phyloP scores from a whole-genome alignment of 2,888 invertebrate species.

The Chrysodeixis includens region DNA sequence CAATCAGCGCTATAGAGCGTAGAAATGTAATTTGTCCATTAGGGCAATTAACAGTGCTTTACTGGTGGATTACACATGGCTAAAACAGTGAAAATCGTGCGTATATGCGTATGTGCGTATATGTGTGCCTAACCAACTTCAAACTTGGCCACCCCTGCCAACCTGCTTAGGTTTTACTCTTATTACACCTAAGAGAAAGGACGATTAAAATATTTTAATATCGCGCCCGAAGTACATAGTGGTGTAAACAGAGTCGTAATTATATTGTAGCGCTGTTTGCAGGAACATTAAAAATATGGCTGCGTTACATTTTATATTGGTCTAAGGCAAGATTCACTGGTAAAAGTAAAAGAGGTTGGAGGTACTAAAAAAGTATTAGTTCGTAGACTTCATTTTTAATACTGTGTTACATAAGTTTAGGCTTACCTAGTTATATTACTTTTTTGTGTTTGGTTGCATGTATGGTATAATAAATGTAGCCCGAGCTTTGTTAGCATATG shows the following conservation, averaged over 20 bases:
- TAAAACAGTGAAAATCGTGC: too few relatives aligned
- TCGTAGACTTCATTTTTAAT: background rate
- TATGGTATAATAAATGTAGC: too few relatives aligned
- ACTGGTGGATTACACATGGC: background rate
- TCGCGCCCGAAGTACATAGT: conserved; percentile 6
- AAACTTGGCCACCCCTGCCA: conserved; percentile 16
- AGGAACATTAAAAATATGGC: background rate
- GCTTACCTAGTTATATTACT: too few relatives aligned
- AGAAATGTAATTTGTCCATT: too few relatives aligned
- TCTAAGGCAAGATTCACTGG: background rate
- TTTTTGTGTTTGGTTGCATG: conserved; percentile 8
- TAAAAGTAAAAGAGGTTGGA: too few relatives aligned
- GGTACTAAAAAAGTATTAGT: background rate
- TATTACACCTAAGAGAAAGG: conserved; percentile 41
- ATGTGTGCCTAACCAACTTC: conserved; percentile 48
- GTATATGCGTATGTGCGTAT: too few relatives aligned
- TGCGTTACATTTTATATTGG: background rate
- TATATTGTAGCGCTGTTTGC: conserved; percentile 28
- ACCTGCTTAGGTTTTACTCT: conserved; percentile 16
- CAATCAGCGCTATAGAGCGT: too few relatives aligned
- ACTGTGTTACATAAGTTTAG: too few relatives aligned
- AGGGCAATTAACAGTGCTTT: too few relatives aligned
- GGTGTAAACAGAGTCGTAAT: conserved; percentile 9
- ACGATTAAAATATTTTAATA: conserved; percentile 50
- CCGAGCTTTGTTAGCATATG: too few relatives aligned